These are phyloP conservation scores for Caenorhabditis sp. DNA, from an alignment of 2,888 invertebrate species.

Conservation along the genomic window DNA sequence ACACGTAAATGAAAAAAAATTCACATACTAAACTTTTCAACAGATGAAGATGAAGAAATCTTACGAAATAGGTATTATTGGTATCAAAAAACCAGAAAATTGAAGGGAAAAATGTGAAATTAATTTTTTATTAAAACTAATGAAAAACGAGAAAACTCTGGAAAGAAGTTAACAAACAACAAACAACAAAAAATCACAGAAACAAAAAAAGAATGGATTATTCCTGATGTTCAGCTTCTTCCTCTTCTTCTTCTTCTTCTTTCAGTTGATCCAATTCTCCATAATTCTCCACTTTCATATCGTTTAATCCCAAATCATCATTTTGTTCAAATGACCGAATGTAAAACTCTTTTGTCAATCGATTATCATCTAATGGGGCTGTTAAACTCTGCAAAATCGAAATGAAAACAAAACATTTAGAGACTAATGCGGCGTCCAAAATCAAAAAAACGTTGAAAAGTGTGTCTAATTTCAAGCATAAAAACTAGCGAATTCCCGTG, in stretches of 20 bases:
- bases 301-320: constrained; percentile 91
- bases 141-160: background rate
- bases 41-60: too few relatives aligned
- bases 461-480: too few relatives aligned
- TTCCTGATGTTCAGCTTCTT: constrained; percentile 5
- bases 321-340: constrained; percentile 88
- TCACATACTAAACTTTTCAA: too few relatives aligned
- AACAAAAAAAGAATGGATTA: background rate
- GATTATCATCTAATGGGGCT: constrained; percentile 72
- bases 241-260: constrained; percentile 57
- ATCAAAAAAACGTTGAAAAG: too few relatives aligned
- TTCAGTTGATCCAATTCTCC: constrained; percentile 52
- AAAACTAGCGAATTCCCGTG: too few relatives aligned
- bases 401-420: too few relatives aligned
- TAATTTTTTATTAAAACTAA: constrained; percentile 5
- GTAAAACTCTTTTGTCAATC: constrained; percentile 81
- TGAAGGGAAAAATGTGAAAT: constrained; percentile 7
- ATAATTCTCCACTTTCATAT: constrained; percentile 92
- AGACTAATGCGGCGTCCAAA: too few relatives aligned
- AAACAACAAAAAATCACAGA: background rate
- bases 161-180: constrained; percentile 4
- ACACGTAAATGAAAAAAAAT: too few relatives aligned
- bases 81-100: background rate
- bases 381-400: constrained; percentile 56
- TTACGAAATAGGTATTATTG: background rate